phyloP scores from a whole-genome alignment of 1,140 invertebrate species.

The Diorhabda sublineata region DNA sequence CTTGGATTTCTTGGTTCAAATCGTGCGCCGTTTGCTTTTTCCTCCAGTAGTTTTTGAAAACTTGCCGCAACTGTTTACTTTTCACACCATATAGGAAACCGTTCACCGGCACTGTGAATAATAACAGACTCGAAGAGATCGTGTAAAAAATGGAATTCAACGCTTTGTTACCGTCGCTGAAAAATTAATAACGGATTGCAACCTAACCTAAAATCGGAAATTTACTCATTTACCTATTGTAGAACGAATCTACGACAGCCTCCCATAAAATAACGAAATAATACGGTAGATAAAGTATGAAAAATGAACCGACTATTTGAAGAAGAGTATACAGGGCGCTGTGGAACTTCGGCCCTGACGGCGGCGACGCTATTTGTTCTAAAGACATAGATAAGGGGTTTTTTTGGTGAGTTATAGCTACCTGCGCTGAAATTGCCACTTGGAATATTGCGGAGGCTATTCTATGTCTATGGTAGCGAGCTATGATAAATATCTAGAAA shows the following conservation, averaged over 20 bases:
- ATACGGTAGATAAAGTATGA: slow-evolving; percentile 69
- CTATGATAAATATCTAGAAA: slow-evolving; percentile 67
- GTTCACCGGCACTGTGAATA: slow-evolving; percentile 67
- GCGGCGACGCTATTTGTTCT: slow-evolving; percentile 51
- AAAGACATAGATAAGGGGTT: slow-evolving; percentile 69
- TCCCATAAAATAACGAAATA: slow-evolving; percentile 70
- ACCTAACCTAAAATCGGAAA: neutral
- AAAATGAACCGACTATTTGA: slow-evolving; percentile 66
- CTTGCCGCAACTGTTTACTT: slow-evolving; percentile 64
- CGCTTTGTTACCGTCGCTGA: slow-evolving; percentile 9
- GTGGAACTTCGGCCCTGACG: slow-evolving; percentile 54
- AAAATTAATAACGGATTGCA: neutral
- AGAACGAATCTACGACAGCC: slow-evolving; percentile 41
- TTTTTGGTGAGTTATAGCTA: slow-evolving; percentile 75
- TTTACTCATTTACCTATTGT: slow-evolving; percentile 1
- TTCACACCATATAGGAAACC: slow-evolving; percentile 73
- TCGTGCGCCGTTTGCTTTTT: slow-evolving; percentile 75
- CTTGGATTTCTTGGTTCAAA: slow-evolving; percentile 73
- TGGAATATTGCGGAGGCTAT: slow-evolving; percentile 82
- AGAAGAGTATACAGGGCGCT: slow-evolving; percentile 67
- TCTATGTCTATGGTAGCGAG: slow-evolving; percentile 73
- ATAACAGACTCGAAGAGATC: slow-evolving; percentile 58
- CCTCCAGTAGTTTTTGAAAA: slow-evolving; percentile 74
- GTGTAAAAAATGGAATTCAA: slow-evolving; percentile 52
- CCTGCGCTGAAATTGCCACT: slow-evolving; percentile 76